Evolutionary conservation across 2,797 vertebrate genomes (phyloP), one percentile per base, ranked within the genome.

Genomic region (Caiman crocodilus): DNA sequence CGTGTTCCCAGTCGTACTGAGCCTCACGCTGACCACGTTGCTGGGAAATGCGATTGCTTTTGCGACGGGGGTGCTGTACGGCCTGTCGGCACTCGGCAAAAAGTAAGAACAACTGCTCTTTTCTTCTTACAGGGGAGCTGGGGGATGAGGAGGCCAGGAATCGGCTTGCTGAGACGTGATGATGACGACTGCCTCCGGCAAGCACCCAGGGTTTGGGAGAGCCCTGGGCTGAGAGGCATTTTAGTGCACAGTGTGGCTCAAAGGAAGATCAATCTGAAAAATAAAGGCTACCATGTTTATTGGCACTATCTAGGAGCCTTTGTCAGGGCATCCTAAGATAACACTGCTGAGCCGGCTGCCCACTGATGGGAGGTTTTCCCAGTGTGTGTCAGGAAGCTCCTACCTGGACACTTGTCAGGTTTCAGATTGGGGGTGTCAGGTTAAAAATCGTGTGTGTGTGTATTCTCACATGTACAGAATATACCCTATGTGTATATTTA

Each of bases 1-100:
- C 0, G 75, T 99, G 7, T 97, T 99, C 79, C 99, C 99, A 0
- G 67, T 99, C 2, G 25, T 99, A 88, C 97, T 99, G 96, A 99
- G 98, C 88, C 98, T 99, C 96, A 98, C 98, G 12, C 89, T 99
- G 74, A 99, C 99, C 69, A 99, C 99, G 1, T 96, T 99, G 92
- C 98, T 99, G 74, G 99, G 99, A 23, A 99, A 99, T 0, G 98
- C 98, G 92, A 98, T 99, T 2, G 98, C 99, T 59, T 99, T 99
- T 23, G 98, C 98, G 57, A 99, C 99, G 0, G 99, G 99, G 1
- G 99, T 99, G 87, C 98, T 99, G 28, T 99, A 99, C 0, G 99
- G 99, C n/a, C 98, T 99, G 1, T 98, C 99, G 0, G 99, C 99
- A 0, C 98, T 99, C 2, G 99, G 99, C 76, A 99, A 99, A 95